Base-by-base conservation (phyloP, 2,888 invertebrate species). In the Stenodera caucasica region DNA sequence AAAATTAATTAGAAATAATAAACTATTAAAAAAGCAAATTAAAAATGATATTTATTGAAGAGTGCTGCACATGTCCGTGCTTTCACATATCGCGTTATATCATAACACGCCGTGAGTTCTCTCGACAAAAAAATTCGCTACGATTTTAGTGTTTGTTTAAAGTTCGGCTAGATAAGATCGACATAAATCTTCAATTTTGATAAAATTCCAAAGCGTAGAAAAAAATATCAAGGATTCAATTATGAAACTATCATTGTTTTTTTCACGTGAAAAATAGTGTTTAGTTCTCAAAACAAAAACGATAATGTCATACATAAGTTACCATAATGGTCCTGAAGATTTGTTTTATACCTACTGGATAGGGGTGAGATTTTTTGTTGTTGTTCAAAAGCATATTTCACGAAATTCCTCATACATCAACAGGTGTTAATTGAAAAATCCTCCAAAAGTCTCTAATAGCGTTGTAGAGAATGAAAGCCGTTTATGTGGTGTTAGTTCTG, bases 321-420 rank as follows among this genome's bases (percentile, higher is more conserved):
- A 37, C 7, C 21, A 45, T 11, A 12, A 59, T 45, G 23, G n/a
- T 32, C 60, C 49, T n/a, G 55, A 61, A 23, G 69, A 72, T 61
- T 64, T 72, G 49, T 70, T 72, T 57, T 70, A 70, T 57, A 62
- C 56, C 7, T 58, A 68, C 51, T 70, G 72, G 72, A 69, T 67
- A 12, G 66, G 67, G 67, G 71, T 71, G 56, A 70, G 71, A 55
- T 37, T 56, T 53, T 54, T 50, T 37, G 32, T 33, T 37, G 26
- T 14, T 26, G 29, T 8, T 35, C 14, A 32, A 26, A 33, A 9
- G 11, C 32, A 14, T 7, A 14, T 30, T 57, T 8, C 32, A 26
- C 52, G 12, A 26, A 12, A 65, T 65, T 60, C 56, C 61, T 65
- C 57, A 65, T 65, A 62, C 60, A 65, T 62, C 37, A 54, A 51